Conservation (phyloP, 1,140 invertebrate genomes). For the Tribolium castaneum region DNA sequence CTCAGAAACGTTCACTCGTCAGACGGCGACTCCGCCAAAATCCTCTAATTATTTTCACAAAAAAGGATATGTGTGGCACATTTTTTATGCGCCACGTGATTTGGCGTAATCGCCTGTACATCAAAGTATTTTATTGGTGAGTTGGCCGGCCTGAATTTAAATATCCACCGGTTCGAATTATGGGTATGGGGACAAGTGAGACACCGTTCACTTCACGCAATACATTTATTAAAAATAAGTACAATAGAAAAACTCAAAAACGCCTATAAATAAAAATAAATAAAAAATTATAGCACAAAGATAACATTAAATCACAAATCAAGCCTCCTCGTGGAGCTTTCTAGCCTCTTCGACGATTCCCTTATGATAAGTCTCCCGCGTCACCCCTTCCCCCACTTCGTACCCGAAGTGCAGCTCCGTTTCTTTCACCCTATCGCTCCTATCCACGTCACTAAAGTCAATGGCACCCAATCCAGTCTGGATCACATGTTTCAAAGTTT, state of each 20-base stretch:
- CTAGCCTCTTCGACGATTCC: slow-evolving; percentile 68
- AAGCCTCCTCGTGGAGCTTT: slow-evolving; percentile 55
- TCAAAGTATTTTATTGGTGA: neutral
- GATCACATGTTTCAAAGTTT: slow-evolving; percentile 60
- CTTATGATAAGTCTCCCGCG: slow-evolving; percentile 68
- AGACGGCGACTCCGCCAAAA: neutral
- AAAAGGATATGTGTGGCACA: no score
- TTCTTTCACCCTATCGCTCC: slow-evolving; percentile 63
- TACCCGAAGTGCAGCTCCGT: slow-evolving; percentile 68
- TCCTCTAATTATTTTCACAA: no score
- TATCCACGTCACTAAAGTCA: slow-evolving; percentile 48
- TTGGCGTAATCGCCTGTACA: neutral
- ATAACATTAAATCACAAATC: slow-evolving; percentile 37
- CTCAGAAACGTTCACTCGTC: slow-evolving; percentile 17
- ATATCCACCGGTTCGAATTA: neutral
- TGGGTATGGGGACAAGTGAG: neutral
- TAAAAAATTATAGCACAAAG: slow-evolving; percentile 34
- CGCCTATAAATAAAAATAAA: slow-evolving; percentile 36
- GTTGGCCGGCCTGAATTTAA: neutral
- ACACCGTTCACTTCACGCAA: neutral
- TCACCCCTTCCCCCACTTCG: slow-evolving; percentile 66
- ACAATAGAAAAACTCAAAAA: slow-evolving; percentile 18
- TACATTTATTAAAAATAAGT: slow-evolving; percentile 23
- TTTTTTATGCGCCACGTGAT: neutral
- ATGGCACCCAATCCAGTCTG: slow-evolving; percentile 60